A percentile compares a stretch with the other conserved stretches of the same genome.
phyloP scores from a whole-genome alignment of 2,888 invertebrate genomes.

The Parochlus steinenii region DNA sequence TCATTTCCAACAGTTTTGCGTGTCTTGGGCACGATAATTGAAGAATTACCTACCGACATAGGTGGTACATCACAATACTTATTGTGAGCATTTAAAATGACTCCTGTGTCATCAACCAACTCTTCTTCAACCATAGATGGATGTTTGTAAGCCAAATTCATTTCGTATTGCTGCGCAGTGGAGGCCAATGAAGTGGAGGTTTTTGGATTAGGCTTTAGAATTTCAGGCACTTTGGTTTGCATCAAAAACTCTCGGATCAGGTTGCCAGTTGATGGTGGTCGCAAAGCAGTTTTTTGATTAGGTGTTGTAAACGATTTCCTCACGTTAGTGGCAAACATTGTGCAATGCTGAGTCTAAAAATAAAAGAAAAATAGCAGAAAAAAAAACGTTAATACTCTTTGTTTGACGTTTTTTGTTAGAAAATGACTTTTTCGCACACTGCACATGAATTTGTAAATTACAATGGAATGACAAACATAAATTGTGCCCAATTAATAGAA shows the following conservation, averaged over 20 bases:
- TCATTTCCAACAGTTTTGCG: no score
- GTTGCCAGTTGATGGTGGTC: conserved; percentile 13
- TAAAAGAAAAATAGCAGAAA: no score
- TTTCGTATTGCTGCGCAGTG: conserved; percentile 13
- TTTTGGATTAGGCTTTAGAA: conserved; percentile 3
- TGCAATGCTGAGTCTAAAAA: no score
- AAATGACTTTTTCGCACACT: no score
- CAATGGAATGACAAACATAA: no score
- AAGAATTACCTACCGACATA: conserved; percentile 4
- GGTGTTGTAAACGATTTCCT: conserved; percentile 10
- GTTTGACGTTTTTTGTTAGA: no score
- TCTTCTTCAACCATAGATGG: conserved; percentile 29
- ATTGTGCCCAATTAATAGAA: no score
- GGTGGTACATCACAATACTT: no score
- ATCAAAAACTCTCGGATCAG: conserved; percentile 17
- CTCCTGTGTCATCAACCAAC: conserved; percentile 16
- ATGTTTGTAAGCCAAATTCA: conserved; percentile 25
- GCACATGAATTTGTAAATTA: no score
- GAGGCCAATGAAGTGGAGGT: conserved; percentile 15
- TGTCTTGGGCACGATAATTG: conserved; percentile 11
- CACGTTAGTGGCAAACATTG: conserved; percentile 9
- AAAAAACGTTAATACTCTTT: no score
- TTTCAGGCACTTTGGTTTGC: conserved; percentile 14
- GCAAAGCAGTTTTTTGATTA: conserved; percentile 2
- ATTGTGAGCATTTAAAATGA: no score